phyloP scores from a whole-genome alignment of 2,113 vertebrate genomes.

The Gavia stellata region DNA sequence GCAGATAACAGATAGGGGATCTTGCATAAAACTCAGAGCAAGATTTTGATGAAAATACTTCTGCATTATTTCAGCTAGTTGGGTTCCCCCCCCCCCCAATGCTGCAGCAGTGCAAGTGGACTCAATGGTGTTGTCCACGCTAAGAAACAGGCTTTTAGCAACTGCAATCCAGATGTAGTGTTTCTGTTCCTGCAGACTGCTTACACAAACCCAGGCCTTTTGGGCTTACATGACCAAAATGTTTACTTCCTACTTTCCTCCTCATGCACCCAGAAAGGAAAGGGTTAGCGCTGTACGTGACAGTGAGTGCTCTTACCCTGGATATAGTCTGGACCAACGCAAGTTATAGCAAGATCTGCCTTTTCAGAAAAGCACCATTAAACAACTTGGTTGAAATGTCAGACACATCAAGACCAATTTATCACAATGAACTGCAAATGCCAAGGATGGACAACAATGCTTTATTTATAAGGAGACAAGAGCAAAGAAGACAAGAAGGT shows the following conservation, averaged over 20 bases:
- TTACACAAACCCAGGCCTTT: neutral
- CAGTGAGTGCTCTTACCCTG: neutral
- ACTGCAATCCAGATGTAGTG: neutral
- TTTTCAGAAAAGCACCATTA: slow-evolving; percentile 54
- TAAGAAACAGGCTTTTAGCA: neutral
- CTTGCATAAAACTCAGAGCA: neutral
- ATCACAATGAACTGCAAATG: slow-evolving; percentile 70
- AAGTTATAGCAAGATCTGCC: slow-evolving; percentile 21
- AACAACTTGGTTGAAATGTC: slow-evolving; percentile 68
- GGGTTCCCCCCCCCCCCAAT: neutral
- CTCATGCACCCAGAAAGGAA: neutral
- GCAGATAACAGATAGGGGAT: neutral
- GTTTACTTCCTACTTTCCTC: neutral
- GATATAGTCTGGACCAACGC: neutral
- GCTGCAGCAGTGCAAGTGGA: neutral
- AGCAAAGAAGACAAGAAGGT: slow-evolving; percentile 68
- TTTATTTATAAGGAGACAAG: slow-evolving; percentile 69
- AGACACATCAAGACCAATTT: slow-evolving; percentile 70
- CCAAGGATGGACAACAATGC: slow-evolving; percentile 69
- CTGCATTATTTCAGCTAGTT: neutral
- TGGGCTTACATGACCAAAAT: neutral
- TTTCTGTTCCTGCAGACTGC: neutral
- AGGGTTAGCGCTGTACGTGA: neutral
- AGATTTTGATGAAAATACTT: neutral
- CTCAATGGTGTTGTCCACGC: accelerated